Percentiles rank a stretch among this genome's conserved stretches.
Conservation (phyloP, 2,113 vertebrate genomes). For the Heterocephalus glaber region DNA sequence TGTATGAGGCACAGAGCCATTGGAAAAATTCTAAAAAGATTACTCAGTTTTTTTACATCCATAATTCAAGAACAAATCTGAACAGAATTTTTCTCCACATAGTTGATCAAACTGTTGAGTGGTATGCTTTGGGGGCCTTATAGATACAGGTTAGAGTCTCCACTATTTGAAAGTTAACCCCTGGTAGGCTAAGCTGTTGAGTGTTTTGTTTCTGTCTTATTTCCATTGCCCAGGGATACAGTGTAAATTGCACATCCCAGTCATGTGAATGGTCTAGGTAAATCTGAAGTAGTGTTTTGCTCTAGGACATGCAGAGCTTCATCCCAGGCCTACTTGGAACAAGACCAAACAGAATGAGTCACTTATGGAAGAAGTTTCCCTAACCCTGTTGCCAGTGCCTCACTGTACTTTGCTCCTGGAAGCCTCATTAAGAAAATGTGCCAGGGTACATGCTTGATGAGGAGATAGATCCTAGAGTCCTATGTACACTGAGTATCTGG, state of each 20-base stretch:
- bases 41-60: neutral
- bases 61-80: neutral
- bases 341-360: neutral
- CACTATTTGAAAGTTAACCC: neutral
- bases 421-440: neutral
- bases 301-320: neutral
- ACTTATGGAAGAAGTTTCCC: neutral
- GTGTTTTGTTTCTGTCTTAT: constrained; percentile 6
- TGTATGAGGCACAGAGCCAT: neutral
- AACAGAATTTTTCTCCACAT: neutral
- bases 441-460: neutral
- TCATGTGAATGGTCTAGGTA: neutral
- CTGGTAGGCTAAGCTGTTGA: neutral
- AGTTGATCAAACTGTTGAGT: neutral
- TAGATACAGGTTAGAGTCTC: neutral
- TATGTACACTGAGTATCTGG: neutral
- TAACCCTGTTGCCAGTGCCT: neutral
- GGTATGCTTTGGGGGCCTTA: neutral
- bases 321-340: neutral
- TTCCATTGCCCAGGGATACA: neutral
- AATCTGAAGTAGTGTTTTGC: neutral
- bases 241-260: neutral
- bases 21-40: neutral
- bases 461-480: neutral
- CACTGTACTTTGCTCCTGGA: neutral